Conservation (phyloP, 2,888 invertebrate genomes). For the Cryptus viduatorius region DNA sequence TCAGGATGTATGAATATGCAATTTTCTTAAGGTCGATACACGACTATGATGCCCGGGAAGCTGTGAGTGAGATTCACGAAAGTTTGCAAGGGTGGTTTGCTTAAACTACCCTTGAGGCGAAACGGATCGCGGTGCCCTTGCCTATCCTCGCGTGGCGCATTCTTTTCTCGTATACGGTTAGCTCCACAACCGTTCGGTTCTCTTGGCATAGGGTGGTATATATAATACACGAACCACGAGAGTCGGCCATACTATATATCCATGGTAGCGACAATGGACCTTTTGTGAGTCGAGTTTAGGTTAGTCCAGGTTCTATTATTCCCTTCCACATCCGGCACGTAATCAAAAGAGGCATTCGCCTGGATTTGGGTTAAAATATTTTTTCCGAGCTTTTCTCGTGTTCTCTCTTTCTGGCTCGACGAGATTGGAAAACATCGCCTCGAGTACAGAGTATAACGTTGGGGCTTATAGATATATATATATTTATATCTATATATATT, state of each 20-base stretch:
- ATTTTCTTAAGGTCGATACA: conserved; percentile 68
- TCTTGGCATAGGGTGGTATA: neutral
- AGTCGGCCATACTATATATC: conserved; percentile 29
- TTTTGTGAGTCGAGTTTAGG: conserved; percentile 69
- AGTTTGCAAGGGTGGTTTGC: neutral
- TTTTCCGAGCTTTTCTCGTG: conserved; percentile 24
- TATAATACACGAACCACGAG: neutral
- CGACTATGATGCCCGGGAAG: conserved; percentile 4
- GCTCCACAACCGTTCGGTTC: neutral
- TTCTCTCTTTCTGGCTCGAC: conserved; percentile 34
- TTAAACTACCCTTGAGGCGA: neutral
- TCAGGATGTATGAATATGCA: conserved; percentile 71
- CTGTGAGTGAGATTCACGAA: neutral
- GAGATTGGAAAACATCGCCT: conserved; percentile 65
- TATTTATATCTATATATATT: conserved; percentile 28
- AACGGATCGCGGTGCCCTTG: neutral
- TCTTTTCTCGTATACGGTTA: neutral
- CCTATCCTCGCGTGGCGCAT: neutral
- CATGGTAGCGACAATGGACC: conserved; percentile 69
- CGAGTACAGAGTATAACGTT: conserved; percentile 33
- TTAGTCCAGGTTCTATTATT: conserved; percentile 68
- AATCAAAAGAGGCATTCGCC: conserved; percentile 71
- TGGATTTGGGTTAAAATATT: conserved; percentile 74
- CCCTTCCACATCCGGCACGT: conserved; percentile 52
- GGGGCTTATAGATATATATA: conserved; percentile 1